Evolutionary conservation across 2,888 invertebrate genomes (phyloP).

Genomic region (Mesorhabditis spiculigera): DNA sequence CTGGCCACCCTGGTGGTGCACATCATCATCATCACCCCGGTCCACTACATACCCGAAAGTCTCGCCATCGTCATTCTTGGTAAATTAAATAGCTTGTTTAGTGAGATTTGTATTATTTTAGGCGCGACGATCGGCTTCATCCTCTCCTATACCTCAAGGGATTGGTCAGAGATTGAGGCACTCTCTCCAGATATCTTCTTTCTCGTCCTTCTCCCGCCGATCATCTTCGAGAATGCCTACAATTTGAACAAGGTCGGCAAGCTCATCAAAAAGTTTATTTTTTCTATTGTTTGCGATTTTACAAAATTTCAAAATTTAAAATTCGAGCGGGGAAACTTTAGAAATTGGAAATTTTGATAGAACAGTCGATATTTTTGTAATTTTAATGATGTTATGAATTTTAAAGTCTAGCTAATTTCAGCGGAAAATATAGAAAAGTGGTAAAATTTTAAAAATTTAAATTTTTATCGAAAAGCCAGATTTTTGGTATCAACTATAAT

Average conservation of each 20-base stretch:
- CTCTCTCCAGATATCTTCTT: slow-evolving; percentile 79
- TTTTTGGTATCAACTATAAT: too few relatives aligned
- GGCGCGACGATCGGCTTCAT: slow-evolving; percentile 50
- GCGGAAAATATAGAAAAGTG: too few relatives aligned
- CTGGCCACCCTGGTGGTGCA: slow-evolving; percentile 90
- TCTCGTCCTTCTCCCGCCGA: slow-evolving; percentile 89
- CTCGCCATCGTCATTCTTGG: slow-evolving; percentile 88
- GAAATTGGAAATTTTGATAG: too few relatives aligned
- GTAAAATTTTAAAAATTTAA: too few relatives aligned
- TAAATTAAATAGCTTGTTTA: slow-evolving; percentile 36
- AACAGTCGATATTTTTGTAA: too few relatives aligned
- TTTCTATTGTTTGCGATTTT: too few relatives aligned
- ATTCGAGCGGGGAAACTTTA: too few relatives aligned
- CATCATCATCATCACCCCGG: slow-evolving; percentile 86
- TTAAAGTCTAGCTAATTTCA: too few relatives aligned
- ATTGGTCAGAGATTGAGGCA: slow-evolving; percentile 50
- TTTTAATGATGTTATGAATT: too few relatives aligned
- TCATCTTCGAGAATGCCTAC: slow-evolving; percentile 98
- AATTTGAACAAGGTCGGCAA: slow-evolving; percentile 81
- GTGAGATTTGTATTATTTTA: slow-evolving; percentile 14
- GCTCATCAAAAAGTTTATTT: too few relatives aligned
- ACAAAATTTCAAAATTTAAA: too few relatives aligned
- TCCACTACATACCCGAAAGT: slow-evolving; percentile 94
- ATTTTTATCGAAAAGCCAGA: too few relatives aligned
- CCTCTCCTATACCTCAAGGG: slow-evolving; percentile 45